Conservation (phyloP, 2,888 invertebrate species). For the Agrypnus murinus region DNA sequence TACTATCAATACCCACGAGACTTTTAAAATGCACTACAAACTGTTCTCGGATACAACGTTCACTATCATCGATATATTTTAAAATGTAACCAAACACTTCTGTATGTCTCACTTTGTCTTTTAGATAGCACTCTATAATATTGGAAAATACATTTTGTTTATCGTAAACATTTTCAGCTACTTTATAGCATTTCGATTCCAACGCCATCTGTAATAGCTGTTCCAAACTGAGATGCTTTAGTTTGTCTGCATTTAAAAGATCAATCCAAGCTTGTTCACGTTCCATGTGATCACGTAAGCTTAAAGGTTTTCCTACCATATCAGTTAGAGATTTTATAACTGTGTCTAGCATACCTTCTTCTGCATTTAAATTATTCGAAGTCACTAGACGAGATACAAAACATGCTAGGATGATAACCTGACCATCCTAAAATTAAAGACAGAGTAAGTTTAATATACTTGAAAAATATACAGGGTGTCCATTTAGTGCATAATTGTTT, state of each 20-base stretch:
- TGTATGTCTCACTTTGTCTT: conserved; percentile 76
- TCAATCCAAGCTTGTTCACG: conserved; percentile 84
- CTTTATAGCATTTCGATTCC: conserved; percentile 80
- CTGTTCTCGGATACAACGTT: conserved; percentile 71
- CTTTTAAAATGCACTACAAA: conserved; percentile 71
- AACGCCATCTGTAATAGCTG: conserved; percentile 77
- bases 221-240: conserved; percentile 75
- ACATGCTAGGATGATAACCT: conserved; percentile 70
- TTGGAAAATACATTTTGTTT: conserved; percentile 75
- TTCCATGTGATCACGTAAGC: conserved; percentile 76
- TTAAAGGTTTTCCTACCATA: conserved; percentile 61
- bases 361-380: conserved; percentile 66
- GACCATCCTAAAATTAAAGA: conserved; percentile 71
- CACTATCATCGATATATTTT: conserved; percentile 69
- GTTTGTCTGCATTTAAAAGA: conserved; percentile 77
- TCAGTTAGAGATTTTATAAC: conserved; percentile 73
- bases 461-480: not conserved
- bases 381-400: conserved; percentile 68
- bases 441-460: not conserved
- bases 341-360: conserved; percentile 73
- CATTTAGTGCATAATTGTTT: too few species aligned
- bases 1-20: conserved; percentile 76
- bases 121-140: conserved; percentile 80
- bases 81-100: conserved; percentile 77
- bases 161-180: conserved; percentile 82